Evolutionary conservation across 2,797 vertebrate genomes (phyloP).

Genomic region (Myotis vivesi): DNA sequence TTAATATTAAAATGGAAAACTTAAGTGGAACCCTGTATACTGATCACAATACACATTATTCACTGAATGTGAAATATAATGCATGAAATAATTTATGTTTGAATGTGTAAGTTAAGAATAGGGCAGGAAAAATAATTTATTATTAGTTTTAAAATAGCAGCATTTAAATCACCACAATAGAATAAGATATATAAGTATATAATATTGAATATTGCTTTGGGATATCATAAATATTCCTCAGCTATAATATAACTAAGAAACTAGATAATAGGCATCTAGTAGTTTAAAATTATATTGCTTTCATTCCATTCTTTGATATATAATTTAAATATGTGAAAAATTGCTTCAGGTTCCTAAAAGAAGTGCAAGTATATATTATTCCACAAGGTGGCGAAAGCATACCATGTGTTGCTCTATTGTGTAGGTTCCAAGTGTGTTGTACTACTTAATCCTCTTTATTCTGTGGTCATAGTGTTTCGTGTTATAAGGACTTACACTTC

Average conservation of each 20-base stretch:
- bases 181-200: not conserved
- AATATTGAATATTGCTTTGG: not conserved
- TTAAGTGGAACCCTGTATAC: not conserved
- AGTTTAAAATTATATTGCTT: not conserved
- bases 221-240: not conserved
- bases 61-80: not conserved
- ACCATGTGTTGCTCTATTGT: not conserved
- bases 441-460: slow-evolving; percentile 43
- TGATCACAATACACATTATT: not conserved
- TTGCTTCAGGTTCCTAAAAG: not conserved
- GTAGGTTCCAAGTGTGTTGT: not conserved
- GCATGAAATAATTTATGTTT: not conserved
- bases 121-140: not conserved
- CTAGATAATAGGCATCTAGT: not conserved
- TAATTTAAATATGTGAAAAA: not conserved
- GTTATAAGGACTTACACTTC: slow-evolving; percentile 52
- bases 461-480: not conserved
- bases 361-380: not conserved
- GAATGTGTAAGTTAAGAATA: not conserved
- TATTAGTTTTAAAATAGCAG: slow-evolving; percentile 6
- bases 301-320: not conserved
- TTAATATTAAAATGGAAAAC: slow-evolving; percentile 3
- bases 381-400: slow-evolving; percentile 72
- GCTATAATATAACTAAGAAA: not conserved
- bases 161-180: not conserved